These are phyloP conservation scores for Thymelicus lineola DNA, from an alignment of 2,888 invertebrate species.

Conservation along the genomic window DNA sequence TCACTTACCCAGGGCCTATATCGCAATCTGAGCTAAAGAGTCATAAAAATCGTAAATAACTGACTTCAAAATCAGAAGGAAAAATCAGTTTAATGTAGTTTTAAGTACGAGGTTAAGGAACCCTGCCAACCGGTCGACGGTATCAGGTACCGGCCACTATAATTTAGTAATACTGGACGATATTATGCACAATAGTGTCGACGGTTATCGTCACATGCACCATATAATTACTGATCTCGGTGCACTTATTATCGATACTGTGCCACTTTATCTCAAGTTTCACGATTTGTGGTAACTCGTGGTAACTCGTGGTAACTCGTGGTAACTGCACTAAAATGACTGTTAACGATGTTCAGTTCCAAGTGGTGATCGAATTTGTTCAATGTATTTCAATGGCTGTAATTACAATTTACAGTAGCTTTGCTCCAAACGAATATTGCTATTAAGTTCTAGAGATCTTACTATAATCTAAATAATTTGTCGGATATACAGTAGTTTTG, in stretches of 20 bases:
- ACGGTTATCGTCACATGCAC: conserved; percentile 70
- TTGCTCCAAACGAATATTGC: conserved; percentile 5
- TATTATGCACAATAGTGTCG: conserved; percentile 79
- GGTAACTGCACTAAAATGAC: conserved; percentile 69
- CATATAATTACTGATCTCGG: conserved; percentile 72
- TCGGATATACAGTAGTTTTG: too few relatives aligned
- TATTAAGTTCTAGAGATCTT: too few relatives aligned
- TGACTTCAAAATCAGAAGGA: background rate
- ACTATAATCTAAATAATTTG: too few relatives aligned
- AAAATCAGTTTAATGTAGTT: conserved; percentile 6
- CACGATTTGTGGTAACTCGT: conserved; percentile 70
- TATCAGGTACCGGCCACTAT: conserved; percentile 51
- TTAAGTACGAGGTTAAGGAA: conserved; percentile 31
- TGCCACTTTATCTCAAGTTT: conserved; percentile 64
- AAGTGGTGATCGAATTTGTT: conserved; percentile 64
- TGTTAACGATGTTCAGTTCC: conserved; percentile 64
- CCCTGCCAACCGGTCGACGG: conserved; percentile 55
- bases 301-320: conserved; percentile 67
- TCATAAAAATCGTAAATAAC: background rate
- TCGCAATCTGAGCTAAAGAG: too few relatives aligned
- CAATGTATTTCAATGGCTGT: conserved; percentile 41
- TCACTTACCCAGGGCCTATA: too few relatives aligned
- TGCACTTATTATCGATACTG: conserved; percentile 66
- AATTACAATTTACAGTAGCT: conserved; percentile 1
- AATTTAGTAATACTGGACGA: conserved; percentile 76